Evolutionary conservation across 1,140 invertebrate species (phyloP).

Genomic region (Pissodes strobi): DNA sequence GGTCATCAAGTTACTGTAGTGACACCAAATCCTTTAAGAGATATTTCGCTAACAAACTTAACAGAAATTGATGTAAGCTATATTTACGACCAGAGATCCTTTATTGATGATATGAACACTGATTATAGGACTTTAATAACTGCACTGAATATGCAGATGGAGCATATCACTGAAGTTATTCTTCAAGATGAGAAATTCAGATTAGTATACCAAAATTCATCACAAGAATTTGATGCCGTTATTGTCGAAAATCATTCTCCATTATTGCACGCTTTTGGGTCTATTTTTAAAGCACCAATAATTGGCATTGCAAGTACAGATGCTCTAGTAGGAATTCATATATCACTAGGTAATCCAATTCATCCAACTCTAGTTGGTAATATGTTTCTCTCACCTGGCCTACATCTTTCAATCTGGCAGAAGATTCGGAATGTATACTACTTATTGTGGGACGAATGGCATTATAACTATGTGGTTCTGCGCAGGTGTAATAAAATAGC

Average conservation of each 20-base stretch:
- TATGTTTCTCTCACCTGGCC: too few species aligned
- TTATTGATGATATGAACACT: neutral
- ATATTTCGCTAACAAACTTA: slow-evolving; percentile 24
- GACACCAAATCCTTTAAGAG: slow-evolving; percentile 37
- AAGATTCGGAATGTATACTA: too few species aligned
- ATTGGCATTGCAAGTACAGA: neutral
- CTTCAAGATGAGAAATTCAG: neutral
- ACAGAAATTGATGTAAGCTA: slow-evolving; percentile 32
- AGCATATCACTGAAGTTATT: neutral
- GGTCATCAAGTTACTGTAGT: slow-evolving; percentile 36
- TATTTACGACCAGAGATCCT: slow-evolving; percentile 8
- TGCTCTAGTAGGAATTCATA: neutral
- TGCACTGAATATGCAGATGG: neutral
- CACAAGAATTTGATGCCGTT: neutral
- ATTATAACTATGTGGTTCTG: too few species aligned
- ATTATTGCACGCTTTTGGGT: neutral
- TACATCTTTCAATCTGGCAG: too few species aligned
- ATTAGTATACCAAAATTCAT: neutral
- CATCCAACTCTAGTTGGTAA: neutral
- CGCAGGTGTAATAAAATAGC: too few species aligned
- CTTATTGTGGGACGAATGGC: too few species aligned
- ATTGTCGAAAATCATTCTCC: neutral
- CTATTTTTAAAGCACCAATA: neutral
- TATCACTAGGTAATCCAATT: neutral
- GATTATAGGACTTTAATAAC: neutral